These are phyloP conservation scores for Osmerus mordax DNA, from an alignment of 2,113 vertebrate genomes.

Conservation along the genomic window DNA sequence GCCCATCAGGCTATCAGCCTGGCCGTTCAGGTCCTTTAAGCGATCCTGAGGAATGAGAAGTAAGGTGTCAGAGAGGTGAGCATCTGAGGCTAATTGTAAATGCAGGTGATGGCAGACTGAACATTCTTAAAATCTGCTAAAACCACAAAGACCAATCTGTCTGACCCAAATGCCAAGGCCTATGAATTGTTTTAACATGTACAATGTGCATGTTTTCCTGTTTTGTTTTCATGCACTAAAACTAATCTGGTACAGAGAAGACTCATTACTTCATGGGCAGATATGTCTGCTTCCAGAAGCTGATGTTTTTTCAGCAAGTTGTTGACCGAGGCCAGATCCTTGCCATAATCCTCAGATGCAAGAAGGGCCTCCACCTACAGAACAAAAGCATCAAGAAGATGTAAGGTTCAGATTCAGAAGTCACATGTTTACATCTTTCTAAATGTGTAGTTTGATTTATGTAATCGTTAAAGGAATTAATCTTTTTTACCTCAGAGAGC, in stretches of 20 bases:
- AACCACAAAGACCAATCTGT: not conserved
- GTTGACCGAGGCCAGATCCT: slow-evolving; percentile 97
- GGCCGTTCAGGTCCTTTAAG: slow-evolving; percentile 94
- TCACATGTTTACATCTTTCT: not conserved
- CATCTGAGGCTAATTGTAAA: no score
- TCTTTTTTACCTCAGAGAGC: slow-evolving; percentile 86
- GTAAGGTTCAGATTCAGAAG: not conserved
- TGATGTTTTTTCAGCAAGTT: slow-evolving; percentile 98
- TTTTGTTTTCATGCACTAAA: not conserved
- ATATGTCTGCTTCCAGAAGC: slow-evolving; percentile 94
- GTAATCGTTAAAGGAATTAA: not conserved
- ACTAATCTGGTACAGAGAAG: not conserved
- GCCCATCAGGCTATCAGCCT: slow-evolving; percentile 95
- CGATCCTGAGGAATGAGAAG: slow-evolving; percentile 77
- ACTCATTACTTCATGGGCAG: slow-evolving; percentile 89
- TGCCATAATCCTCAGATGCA: slow-evolving; percentile 97
- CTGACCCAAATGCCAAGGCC: no score
- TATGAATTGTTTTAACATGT: not conserved
- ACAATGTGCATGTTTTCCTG: not conserved
- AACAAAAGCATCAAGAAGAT: not conserved
- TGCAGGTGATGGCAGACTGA: not conserved
- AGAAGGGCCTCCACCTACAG: slow-evolving; percentile 92
- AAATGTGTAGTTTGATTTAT: no score
- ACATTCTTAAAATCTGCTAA: no score
- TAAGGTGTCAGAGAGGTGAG: not conserved